Conservation (phyloP, 2,888 invertebrate genomes). For the Plagodis dolabraria region DNA sequence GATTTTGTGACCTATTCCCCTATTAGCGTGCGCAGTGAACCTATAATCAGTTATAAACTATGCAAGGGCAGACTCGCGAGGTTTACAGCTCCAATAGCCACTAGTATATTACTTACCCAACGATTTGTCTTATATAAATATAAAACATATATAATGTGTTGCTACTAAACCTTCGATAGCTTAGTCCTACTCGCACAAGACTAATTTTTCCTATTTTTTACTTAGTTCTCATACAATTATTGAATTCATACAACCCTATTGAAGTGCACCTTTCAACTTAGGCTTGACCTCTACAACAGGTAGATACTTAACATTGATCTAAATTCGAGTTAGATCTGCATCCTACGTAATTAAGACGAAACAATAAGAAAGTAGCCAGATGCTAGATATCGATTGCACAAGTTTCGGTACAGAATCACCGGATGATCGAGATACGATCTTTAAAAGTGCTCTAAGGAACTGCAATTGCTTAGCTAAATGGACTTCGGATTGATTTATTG, state of each 20-base stretch:
- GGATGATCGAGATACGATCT: conserved; percentile 73
- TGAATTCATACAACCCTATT: background rate
- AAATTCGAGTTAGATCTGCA: conserved; percentile 43
- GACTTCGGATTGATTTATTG: conserved; percentile 61
- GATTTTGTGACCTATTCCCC: too few relatives aligned
- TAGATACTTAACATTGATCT: conserved; percentile 59
- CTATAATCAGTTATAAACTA: too few relatives aligned
- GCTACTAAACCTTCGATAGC: too few relatives aligned
- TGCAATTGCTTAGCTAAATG: conserved; percentile 61
- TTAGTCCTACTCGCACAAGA: too few relatives aligned
- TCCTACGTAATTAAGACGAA: conserved; percentile 71
- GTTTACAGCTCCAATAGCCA: too few relatives aligned
- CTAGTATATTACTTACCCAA: too few relatives aligned
- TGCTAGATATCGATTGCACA: conserved; percentile 65
- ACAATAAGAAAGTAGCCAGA: conserved; percentile 78
- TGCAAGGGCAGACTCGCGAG: too few relatives aligned
- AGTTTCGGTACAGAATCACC: conserved; percentile 73
- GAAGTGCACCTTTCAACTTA: background rate
- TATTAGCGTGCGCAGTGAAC: too few relatives aligned
- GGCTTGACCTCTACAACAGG: conserved; percentile 43
- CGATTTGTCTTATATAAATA: too few relatives aligned
- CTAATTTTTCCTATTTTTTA: background rate
- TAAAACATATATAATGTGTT: too few relatives aligned
- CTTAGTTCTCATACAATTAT: background rate
- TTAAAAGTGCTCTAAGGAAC: conserved; percentile 40